Evolutionary conservation across 2,113 vertebrate species (phyloP).

Genomic region (Phaethornis superciliosus): DNA sequence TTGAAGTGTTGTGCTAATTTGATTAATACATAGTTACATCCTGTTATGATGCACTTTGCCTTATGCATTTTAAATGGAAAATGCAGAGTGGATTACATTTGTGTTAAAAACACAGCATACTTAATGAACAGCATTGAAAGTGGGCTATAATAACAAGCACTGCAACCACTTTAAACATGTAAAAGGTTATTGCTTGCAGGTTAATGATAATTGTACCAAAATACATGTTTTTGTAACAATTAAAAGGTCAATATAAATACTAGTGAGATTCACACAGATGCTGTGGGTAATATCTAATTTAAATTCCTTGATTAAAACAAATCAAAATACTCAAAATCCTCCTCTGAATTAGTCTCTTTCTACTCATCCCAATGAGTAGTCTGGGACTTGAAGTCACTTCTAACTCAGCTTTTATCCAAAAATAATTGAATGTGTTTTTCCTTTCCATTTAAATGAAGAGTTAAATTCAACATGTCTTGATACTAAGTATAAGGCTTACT

Average conservation of each 20-base stretch:
- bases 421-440: background rate
- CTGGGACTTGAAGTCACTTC: background rate
- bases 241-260: conserved; percentile 71
- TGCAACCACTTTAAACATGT: conserved; percentile 67
- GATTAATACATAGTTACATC: conserved; percentile 85
- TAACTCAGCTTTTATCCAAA: background rate
- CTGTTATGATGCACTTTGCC: conserved; percentile 87
- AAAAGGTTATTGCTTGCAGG: conserved; percentile 73
- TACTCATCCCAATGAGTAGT: background rate
- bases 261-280: conserved; percentile 45
- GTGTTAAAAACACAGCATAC: conserved; percentile 76
- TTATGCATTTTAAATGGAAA: conserved; percentile 86
- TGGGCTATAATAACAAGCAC: conserved; percentile 72
- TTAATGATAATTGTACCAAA: conserved; percentile 77
- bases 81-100: conserved; percentile 80
- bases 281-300: conserved; percentile 19
- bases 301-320: conserved; percentile 17
- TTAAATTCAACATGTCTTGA: background rate
- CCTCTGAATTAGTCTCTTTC: background rate
- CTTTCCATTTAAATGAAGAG: background rate
- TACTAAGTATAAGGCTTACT: background rate
- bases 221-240: conserved; percentile 73
- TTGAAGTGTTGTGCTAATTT: conserved; percentile 88
- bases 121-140: conserved; percentile 75
- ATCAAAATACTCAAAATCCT: background rate